Base-by-base conservation (phyloP, 2,113 vertebrate genomes). In the Anser brachyrhynchus region DNA sequence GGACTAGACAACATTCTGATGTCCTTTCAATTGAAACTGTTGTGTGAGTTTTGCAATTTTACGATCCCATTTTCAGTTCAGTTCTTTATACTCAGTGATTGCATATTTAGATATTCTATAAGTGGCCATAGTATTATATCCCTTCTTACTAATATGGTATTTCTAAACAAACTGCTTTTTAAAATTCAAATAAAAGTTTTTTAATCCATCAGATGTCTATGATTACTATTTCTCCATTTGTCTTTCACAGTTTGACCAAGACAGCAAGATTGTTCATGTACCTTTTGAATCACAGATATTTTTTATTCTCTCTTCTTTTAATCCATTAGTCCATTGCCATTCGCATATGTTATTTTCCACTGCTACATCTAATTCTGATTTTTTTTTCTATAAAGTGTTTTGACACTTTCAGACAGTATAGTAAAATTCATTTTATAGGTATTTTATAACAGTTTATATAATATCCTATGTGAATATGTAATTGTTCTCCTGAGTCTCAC, bases 1-100 rank as follows among this genome's bases (percentile, higher is more conserved):
- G 23, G 28, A 71, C 2, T 9, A 84, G 25, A 39, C n/a, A 19
- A n/a, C 1, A 2, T 44, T 2, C 3, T 2, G 13, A 61, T 2
- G 3, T 39, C n/a, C 14, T 74, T 74, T 17, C 23, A 54, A 33
- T 13, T 7, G 13, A 11, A 89, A 43, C 3, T 19, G 22, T 59
- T 46, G 1, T 5, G 8, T 19, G 15, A 20, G 11, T 54, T 75
- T 67, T 43, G 18, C 61, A 33, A 29, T 77, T 61, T 20, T 39
- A 6, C 49, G 11, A 80, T 16, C 13, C 14, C 1, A 4, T 44
- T 72, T 85, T 76, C 75, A 80, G 35, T 59, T 86, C 37, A 64
- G 44, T 18, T n/a, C 22, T 33, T 43, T 4, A 35, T 33, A 58
- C 22, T 25, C 11, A n/a, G 22, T n/a, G 31, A 33, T 12, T 25